Evolutionary conservation across 2,888 invertebrate genomes (phyloP).

Genomic region (Theretra japonica): DNA sequence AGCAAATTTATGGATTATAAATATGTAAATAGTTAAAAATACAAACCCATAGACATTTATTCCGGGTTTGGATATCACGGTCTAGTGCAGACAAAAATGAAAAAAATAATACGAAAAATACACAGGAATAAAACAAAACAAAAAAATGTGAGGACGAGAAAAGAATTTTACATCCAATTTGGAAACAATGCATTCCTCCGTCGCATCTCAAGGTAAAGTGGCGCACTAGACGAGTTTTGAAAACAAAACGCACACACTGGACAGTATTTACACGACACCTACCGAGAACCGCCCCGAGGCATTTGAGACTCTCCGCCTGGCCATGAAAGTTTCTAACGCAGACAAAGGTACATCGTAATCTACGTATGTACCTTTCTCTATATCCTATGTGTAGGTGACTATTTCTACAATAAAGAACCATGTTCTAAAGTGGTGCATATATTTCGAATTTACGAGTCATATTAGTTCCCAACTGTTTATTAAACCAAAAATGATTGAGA

Average conservation of each 20-base stretch:
- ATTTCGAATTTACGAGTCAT: too few relatives aligned
- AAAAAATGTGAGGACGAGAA: neutral
- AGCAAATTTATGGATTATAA: too few relatives aligned
- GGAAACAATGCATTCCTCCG: neutral
- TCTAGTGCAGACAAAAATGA: neutral
- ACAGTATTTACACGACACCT: constrained; percentile 1
- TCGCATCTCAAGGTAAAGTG: neutral
- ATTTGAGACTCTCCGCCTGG: neutral
- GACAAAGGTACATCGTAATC: neutral
- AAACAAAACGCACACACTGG: neutral
- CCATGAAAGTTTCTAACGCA: neutral
- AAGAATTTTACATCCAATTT: neutral
- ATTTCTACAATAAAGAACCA: neutral
- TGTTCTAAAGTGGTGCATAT: too few relatives aligned
- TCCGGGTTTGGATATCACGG: too few relatives aligned
- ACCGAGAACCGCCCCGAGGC: neutral
- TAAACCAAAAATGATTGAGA: too few relatives aligned
- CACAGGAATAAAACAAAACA: too few relatives aligned
- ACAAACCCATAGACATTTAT: too few relatives aligned
- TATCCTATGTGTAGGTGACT: neutral
- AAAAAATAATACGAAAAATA: neutral
- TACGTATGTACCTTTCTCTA: too few relatives aligned
- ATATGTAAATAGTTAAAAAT: too few relatives aligned
- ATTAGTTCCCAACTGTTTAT: too few relatives aligned
- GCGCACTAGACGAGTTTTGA: neutral